Evolutionary conservation across 2,888 invertebrate species (phyloP).

Genomic region (Candidula unifasciata): DNA sequence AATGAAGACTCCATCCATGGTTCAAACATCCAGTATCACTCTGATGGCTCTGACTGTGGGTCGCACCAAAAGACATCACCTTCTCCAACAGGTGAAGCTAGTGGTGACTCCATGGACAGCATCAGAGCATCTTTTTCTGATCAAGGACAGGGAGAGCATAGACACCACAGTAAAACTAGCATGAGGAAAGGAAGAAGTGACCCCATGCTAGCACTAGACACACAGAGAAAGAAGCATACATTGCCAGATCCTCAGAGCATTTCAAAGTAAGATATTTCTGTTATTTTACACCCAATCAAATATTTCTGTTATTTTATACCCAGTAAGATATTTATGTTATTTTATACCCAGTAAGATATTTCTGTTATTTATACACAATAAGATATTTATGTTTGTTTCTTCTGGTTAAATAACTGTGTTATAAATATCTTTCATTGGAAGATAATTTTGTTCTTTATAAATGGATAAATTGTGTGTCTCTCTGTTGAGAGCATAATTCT

Average conservation of each 20-base stretch:
- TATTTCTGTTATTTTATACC: neutral
- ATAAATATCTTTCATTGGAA: no score
- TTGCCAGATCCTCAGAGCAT: conserved; percentile 56
- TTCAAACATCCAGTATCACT: conserved; percentile 4
- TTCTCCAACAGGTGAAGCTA: conserved; percentile 49
- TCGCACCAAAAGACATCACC: conserved; percentile 21
- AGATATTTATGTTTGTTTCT: no score
- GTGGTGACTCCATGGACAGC: conserved; percentile 54
- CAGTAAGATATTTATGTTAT: neutral
- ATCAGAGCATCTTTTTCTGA: conserved; percentile 53
- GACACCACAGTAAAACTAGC: conserved; percentile 1
- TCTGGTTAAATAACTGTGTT: no score
- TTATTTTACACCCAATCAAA: neutral
- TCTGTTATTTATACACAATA: no score
- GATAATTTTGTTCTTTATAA: no score
- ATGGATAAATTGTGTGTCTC: no score
- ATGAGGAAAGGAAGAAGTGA: conserved; percentile 56
- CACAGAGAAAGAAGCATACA: conserved; percentile 54
- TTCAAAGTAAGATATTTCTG: conserved; percentile 47
- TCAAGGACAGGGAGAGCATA: conserved; percentile 53
- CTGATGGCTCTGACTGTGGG: conserved; percentile 39
- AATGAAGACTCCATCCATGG: neutral
- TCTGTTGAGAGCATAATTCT: no score
- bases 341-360: neutral
- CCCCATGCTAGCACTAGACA: conserved; percentile 55